phyloP scores from a whole-genome alignment of 2,797 vertebrate genomes.

The Eulemur mongoz region DNA sequence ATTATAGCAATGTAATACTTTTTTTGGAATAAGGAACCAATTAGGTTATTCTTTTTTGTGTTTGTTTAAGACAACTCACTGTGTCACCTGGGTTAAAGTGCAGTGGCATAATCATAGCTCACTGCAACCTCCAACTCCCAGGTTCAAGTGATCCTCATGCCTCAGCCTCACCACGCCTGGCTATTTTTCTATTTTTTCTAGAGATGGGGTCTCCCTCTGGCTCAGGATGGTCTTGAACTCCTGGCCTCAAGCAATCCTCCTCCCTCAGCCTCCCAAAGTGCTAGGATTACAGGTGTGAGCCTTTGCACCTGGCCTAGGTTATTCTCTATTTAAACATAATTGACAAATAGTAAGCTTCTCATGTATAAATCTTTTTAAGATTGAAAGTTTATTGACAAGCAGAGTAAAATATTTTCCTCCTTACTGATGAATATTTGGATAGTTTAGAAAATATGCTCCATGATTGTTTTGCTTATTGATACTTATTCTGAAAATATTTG shows the following conservation, averaged over 20 bases:
- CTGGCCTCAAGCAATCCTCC: neutral
- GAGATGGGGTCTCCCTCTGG: too few species aligned
- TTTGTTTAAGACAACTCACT: neutral
- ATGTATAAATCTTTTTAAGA: constrained; percentile 21
- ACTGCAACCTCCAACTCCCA: neutral
- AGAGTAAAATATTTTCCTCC: constrained; percentile 52
- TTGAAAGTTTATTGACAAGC: constrained; percentile 59
- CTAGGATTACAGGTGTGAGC: neutral
- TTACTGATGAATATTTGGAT: constrained; percentile 51
- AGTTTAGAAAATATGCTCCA: constrained; percentile 36
- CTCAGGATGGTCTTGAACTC: neutral
- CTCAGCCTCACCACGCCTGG: too few species aligned
- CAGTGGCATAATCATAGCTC: neutral
- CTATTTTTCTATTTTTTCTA: too few species aligned
- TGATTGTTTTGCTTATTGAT: constrained; percentile 41
- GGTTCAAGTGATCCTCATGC: too few species aligned
- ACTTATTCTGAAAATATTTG: constrained; percentile 55
- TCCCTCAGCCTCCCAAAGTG: neutral
- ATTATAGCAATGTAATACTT: neutral
- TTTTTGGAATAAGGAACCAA: neutral
- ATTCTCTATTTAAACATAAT: constrained; percentile 48
- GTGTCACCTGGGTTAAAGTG: neutral
- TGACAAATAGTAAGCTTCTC: constrained; percentile 43
- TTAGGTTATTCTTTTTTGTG: neutral
- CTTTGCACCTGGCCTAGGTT: neutral